These are phyloP conservation scores for Asarcornis scutulata DNA, from an alignment of 2,113 vertebrate genomes.

Conservation along the genomic window DNA sequence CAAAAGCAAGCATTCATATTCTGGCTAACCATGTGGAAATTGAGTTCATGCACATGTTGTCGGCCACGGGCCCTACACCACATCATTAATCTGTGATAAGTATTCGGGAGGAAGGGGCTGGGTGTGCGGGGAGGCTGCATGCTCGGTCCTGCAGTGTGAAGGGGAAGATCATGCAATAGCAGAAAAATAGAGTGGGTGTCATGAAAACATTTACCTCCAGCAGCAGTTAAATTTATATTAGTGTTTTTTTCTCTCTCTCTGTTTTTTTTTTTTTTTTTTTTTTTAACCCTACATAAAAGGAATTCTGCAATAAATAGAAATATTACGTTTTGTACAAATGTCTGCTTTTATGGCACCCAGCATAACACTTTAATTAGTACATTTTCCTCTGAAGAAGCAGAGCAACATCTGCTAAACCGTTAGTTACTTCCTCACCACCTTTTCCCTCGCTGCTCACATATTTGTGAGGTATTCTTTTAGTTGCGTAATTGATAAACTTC, in stretches of 20 bases:
- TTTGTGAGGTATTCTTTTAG: neutral
- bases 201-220: neutral
- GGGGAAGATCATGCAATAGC: neutral
- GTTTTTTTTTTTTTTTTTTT: neutral
- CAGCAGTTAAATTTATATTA: neutral
- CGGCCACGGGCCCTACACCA: slow-evolving; percentile 41
- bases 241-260: neutral
- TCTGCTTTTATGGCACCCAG: neutral
- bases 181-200: slow-evolving; percentile 26
- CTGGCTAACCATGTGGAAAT: slow-evolving; percentile 58
- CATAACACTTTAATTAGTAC: accelerated
- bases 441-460: accelerated
- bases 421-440: neutral
- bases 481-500: neutral
- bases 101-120: slow-evolving; percentile 50
- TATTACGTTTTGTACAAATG: neutral
- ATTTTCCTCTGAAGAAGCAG: neutral
- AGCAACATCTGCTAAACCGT: neutral
- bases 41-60: slow-evolving; percentile 58
- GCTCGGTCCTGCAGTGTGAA: neutral
- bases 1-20: neutral
- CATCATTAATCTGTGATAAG: slow-evolving; percentile 64
- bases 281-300: neutral
- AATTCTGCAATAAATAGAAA: neutral
- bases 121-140: neutral